Conservation (phyloP, 2,797 vertebrate species). For the Argentina silus region DNA sequence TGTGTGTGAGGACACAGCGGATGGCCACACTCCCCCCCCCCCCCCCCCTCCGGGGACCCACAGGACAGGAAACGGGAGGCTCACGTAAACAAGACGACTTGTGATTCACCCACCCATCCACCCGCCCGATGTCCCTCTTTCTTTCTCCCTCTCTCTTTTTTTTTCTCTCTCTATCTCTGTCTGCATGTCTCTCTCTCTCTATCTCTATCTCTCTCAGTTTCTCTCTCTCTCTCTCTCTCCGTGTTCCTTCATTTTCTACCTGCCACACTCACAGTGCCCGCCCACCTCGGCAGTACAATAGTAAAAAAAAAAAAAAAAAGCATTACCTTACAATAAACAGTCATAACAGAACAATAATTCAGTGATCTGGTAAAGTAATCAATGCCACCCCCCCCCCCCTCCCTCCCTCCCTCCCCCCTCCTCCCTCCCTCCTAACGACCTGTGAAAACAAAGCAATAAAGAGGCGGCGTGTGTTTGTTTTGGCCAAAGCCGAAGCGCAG, state of each 20-base stretch:
- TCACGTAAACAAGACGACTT: too few species aligned
- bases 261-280: slow-evolving; percentile 35
- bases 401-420: too few species aligned
- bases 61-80: too few species aligned
- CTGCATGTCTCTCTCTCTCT: not conserved
- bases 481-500: slow-evolving; percentile 71
- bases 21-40: too few species aligned
- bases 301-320: too few species aligned
- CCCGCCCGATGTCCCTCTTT: too few species aligned
- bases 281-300: too few species aligned
- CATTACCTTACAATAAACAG: slow-evolving; percentile 73
- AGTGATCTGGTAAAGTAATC: slow-evolving; percentile 77
- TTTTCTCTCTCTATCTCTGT: too few species aligned
- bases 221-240: slow-evolving; percentile 4
- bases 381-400: slow-evolving; percentile 71
- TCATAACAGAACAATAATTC: slow-evolving; percentile 76
- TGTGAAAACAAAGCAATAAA: slow-evolving; percentile 79
- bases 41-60: too few species aligned
- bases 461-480: slow-evolving; percentile 75
- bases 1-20: too few species aligned
- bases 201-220: slow-evolving; percentile 30
- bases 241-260: slow-evolving; percentile 51
- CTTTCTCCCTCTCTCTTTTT: too few species aligned
- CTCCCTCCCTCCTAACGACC: slow-evolving; percentile 76
- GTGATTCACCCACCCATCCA: too few species aligned